These are phyloP conservation scores for Netta rufina DNA, from an alignment of 2,797 vertebrate genomes.

Conservation along the genomic window DNA sequence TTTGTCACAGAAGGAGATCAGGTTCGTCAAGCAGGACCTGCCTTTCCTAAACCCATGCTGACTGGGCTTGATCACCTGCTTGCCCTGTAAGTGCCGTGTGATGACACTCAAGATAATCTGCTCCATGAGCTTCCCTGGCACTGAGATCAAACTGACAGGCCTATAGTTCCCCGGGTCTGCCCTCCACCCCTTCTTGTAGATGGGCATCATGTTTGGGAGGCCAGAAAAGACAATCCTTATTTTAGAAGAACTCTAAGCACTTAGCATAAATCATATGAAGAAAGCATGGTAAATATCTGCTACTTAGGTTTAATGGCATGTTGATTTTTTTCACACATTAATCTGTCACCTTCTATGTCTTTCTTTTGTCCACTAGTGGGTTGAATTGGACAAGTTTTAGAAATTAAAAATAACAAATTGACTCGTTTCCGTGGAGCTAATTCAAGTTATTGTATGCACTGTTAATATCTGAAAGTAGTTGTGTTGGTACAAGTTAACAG, in stretches of 20 bases:
- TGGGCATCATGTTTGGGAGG: neutral
- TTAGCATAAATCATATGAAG: neutral
- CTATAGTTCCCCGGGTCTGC: too few species aligned
- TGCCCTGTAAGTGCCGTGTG: too few species aligned
- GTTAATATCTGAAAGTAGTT: conserved; percentile 21
- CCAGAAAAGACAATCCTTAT: neutral
- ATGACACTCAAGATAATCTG: too few species aligned
- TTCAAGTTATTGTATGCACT: conserved; percentile 38
- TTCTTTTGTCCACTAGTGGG: neutral
- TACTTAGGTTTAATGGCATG: neutral
- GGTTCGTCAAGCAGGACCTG: too few species aligned
- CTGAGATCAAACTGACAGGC: too few species aligned
- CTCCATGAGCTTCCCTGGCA: too few species aligned
- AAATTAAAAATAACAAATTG: conserved; percentile 27
- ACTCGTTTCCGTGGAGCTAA: conserved; percentile 71
- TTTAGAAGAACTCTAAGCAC: neutral
- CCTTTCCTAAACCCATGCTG: too few species aligned
- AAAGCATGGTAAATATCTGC: neutral
- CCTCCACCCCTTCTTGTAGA: too few species aligned
- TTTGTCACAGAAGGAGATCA: too few species aligned
- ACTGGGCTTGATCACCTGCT: too few species aligned
- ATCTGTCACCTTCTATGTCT: neutral
- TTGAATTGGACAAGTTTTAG: conserved; percentile 39
- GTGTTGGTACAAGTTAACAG: neutral
- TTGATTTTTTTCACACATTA: neutral